Evolutionary conservation across 2,888 invertebrate species (phyloP), one percentile per base, ranked within the genome.

Genomic region (Ditula angustiorana): DNA sequence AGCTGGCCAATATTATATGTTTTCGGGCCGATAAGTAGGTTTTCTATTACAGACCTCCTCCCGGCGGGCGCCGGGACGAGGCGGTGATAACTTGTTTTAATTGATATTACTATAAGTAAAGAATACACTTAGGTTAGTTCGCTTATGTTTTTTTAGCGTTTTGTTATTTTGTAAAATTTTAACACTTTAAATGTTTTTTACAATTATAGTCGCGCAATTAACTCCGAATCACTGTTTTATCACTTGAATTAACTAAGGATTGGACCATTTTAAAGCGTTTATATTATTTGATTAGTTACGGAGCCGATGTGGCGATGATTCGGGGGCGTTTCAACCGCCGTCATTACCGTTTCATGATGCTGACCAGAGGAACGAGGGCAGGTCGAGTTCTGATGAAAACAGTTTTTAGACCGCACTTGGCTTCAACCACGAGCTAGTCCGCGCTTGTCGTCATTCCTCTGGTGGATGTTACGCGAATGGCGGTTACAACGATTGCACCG

Each of bases 1-100:
- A 80, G 83, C 82, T 83, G 92, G 93, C 93, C 93, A 88, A 85
- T 85, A 83, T 41, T 88, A 93, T 93, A 93, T 93, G 92, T 93
- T 93, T 92, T 90, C 87, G 92, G 93, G 90, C 92, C 86, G 86
- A 85, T 86, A 86, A 82, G 82, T 87, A 87, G 85, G 85, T 86
- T 85, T 86, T 87, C 85, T 85, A 78, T 80, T 83, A 83, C 81
- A 74, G 74, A 76, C 79, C 75, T 70, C 67, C 69, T 66, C 67
- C 69, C 71, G 67, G 64, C 68, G 66, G 76, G 74, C 68, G 71
- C 76, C 71, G 71, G 79, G 69, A 74, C 76, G 78, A 81, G 84
- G 80, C 81, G 82, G 87, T 87, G 87, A 90, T 90, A 88, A 87
- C 83, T 85, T 86, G 82, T 87, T 87, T 82, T 88, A 86, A 86